phyloP scores from a whole-genome alignment of 2,113 vertebrate genomes.

The Cryptotis parvus region DNA sequence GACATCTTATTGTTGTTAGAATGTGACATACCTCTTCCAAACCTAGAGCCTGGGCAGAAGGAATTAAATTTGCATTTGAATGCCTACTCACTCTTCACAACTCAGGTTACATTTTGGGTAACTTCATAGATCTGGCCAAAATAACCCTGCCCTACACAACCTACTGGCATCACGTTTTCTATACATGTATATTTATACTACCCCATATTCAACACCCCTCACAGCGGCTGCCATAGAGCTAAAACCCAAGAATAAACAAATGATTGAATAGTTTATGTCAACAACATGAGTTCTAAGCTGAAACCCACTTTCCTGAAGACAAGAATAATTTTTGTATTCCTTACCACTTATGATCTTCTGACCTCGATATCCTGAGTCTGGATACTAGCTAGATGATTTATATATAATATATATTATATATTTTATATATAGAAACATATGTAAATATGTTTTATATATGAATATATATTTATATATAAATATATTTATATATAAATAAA shows the following conservation, averaged over 20 bases:
- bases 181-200: background rate
- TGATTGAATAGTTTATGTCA: background rate
- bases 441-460: too few relatives aligned
- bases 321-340: background rate
- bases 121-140: background rate
- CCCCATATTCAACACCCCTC: background rate
- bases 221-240: background rate
- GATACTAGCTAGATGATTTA: too few relatives aligned
- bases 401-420: too few relatives aligned
- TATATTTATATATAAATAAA: too few relatives aligned
- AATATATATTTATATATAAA: too few relatives aligned
- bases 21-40: background rate
- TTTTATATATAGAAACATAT: too few relatives aligned
- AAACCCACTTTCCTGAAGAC: background rate
- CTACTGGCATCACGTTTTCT: background rate
- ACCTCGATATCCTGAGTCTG: background rate
- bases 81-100: background rate
- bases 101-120: background rate
- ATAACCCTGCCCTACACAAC: background rate
- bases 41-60: too few relatives aligned
- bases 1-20: background rate
- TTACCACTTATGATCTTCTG: background rate
- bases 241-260: background rate
- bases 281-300: constrained; percentile 2
- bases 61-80: background rate